These are phyloP conservation scores for Picus viridis DNA, from an alignment of 2,797 vertebrate species.

Conservation along the genomic window DNA sequence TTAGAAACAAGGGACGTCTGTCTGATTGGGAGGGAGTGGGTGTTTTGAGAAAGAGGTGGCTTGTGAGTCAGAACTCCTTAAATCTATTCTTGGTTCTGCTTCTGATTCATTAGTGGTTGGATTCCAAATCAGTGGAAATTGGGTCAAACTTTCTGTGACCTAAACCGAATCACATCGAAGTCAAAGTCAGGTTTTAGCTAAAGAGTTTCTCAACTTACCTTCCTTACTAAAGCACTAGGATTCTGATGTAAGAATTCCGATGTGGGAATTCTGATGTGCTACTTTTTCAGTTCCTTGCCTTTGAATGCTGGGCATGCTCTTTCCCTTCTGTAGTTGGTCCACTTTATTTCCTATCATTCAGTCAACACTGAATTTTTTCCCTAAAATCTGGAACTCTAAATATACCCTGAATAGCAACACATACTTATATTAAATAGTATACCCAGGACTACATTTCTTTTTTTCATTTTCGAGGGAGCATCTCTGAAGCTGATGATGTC, in stretches of 20 bases:
- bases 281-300: background rate
- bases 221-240: background rate
- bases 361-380: background rate
- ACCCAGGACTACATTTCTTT: background rate
- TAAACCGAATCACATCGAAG: constrained; percentile 26
- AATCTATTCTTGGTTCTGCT: constrained; percentile 61
- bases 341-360: background rate
- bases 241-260: background rate
- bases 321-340: background rate
- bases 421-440: background rate
- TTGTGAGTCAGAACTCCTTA: constrained; percentile 69
- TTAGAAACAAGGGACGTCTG: constrained; percentile 70
- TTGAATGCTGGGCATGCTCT: background rate
- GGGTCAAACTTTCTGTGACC: constrained; percentile 45
- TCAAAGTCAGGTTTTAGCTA: constrained; percentile 20
- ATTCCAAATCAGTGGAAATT: constrained; percentile 41
- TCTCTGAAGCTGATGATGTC: background rate
- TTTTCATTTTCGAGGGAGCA: background rate
- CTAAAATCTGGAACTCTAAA: background rate
- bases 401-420: background rate
- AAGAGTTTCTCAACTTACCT: constrained; percentile 30
- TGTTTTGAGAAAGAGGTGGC: constrained; percentile 64
- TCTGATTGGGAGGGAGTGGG: constrained; percentile 63
- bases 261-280: background rate
- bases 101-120: constrained; percentile 62